Percentiles rank a stretch among this genome's conserved stretches.
Conservation (phyloP, 2,113 vertebrate species). For the Labeo catla region DNA sequence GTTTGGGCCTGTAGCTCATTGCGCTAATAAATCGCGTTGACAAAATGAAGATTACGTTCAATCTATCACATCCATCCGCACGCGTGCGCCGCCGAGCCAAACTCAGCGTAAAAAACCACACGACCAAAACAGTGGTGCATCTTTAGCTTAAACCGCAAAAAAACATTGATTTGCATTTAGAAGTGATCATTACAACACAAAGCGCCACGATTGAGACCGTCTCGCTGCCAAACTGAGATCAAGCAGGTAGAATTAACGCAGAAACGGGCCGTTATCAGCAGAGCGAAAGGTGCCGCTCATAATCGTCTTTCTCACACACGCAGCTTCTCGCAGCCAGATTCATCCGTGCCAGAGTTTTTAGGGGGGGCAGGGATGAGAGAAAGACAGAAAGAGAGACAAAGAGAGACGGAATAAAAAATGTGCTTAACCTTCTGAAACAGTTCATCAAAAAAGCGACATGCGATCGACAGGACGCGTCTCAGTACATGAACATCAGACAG, state of each 20-base stretch:
- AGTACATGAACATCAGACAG: slow-evolving; percentile 10
- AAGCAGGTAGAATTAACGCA: slow-evolving; percentile 52
- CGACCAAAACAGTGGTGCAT: neutral
- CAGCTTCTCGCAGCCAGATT: slow-evolving; percentile 27
- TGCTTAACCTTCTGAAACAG: slow-evolving; percentile 32
- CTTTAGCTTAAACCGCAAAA: neutral
- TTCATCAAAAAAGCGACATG: slow-evolving; percentile 13
- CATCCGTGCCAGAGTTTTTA: slow-evolving; percentile 48
- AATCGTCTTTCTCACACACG: slow-evolving; percentile 35
- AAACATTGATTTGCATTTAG: neutral
- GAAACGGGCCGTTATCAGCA: slow-evolving; percentile 15
- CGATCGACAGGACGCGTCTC: slow-evolving; percentile 22
- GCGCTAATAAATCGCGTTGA: slow-evolving; percentile 50
- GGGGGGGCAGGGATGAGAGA: slow-evolving; percentile 40
- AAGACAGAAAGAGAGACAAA: neutral
- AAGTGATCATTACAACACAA: neutral
- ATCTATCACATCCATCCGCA: slow-evolving; percentile 29
- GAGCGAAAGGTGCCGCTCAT: slow-evolving; percentile 41
- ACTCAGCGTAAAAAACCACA: neutral
- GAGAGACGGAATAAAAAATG: slow-evolving; percentile 21
- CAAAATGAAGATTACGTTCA: slow-evolving; percentile 42
- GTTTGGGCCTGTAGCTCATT: slow-evolving; percentile 35
- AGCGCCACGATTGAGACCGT: neutral
- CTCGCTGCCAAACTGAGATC: neutral
- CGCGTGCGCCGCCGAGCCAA: too few species aligned